These are phyloP conservation scores for Apotomis capreana DNA, from an alignment of 2,888 invertebrate genomes.

Conservation along the genomic window DNA sequence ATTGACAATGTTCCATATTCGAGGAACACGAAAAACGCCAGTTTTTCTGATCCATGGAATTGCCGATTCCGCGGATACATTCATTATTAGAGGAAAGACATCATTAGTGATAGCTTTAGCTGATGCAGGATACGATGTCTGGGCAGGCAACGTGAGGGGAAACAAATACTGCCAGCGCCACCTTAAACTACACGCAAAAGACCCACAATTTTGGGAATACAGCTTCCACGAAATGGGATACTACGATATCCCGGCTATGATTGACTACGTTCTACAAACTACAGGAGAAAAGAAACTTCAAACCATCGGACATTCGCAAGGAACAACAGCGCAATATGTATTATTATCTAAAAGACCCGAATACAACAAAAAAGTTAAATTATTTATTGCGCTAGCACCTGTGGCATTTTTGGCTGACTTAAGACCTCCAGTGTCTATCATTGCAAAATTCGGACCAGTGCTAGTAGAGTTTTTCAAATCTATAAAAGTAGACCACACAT, in stretches of 20 bases:
- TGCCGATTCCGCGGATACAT: slow-evolving; percentile 51
- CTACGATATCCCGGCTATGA: slow-evolving; percentile 42
- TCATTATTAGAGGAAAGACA: slow-evolving; percentile 51
- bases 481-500: slow-evolving; percentile 38
- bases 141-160: slow-evolving; percentile 38
- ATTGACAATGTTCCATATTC: slow-evolving; percentile 51
- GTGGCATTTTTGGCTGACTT: slow-evolving; percentile 47
- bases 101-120: slow-evolving; percentile 52
- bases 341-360: slow-evolving; percentile 38
- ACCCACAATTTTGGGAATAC: slow-evolving; percentile 42
- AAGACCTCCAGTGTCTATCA: slow-evolving; percentile 32
- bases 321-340: slow-evolving; percentile 36
- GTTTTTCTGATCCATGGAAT: slow-evolving; percentile 54
- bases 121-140: slow-evolving; percentile 49
- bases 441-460: slow-evolving; percentile 2
- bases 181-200: slow-evolving; percentile 27
- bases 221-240: slow-evolving; percentile 42
- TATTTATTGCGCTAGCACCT: slow-evolving; percentile 36
- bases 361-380: slow-evolving; percentile 42
- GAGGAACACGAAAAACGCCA: slow-evolving; percentile 47
- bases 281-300: slow-evolving; percentile 33
- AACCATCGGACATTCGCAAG: slow-evolving; percentile 43
- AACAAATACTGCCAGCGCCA: slow-evolving; percentile 34
- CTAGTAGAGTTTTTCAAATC: slow-evolving; percentile 31
- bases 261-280: slow-evolving; percentile 38